These are phyloP conservation scores for Sternarchorhynchus goeldii DNA, from an alignment of 2,797 vertebrate genomes.

Conservation along the genomic window DNA sequence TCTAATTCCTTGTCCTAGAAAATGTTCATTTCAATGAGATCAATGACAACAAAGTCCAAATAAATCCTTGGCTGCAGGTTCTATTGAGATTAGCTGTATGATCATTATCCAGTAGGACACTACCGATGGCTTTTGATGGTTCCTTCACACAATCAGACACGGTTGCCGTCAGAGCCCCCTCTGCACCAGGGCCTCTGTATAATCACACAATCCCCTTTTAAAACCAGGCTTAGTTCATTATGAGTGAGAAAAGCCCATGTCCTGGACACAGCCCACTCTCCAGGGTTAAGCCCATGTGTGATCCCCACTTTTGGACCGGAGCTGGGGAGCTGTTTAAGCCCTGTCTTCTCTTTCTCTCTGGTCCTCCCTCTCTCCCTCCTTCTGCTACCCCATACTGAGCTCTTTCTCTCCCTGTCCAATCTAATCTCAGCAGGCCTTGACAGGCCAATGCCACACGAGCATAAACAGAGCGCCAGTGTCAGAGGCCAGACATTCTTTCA, in stretches of 20 bases:
- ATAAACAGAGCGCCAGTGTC: conserved; percentile 34
- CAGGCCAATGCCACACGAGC: conserved; percentile 38
- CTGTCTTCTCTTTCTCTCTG: conserved; percentile 28
- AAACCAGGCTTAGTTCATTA: conserved; percentile 58
- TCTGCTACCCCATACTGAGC: conserved; percentile 39
- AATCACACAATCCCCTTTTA: conserved; percentile 55
- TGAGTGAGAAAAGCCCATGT: conserved; percentile 52
- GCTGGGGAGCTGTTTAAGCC: conserved; percentile 41
- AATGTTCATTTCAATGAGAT: conserved; percentile 23
- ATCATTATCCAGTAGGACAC: conserved; percentile 43
- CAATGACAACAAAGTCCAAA: conserved; percentile 21
- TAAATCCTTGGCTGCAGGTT: conserved; percentile 23
- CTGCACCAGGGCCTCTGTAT: conserved; percentile 18
- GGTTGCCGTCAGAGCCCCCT: conserved; percentile 20
- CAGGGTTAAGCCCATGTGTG: conserved; percentile 49
- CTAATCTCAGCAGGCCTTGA: conserved; percentile 47
- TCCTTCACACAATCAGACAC: conserved; percentile 38
- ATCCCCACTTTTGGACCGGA: conserved; percentile 49
- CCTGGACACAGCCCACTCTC: conserved; percentile 41
- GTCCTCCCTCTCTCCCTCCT: conserved; percentile 17
- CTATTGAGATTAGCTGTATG: conserved; percentile 44
- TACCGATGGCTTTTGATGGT: conserved; percentile 53
- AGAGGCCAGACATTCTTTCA: conserved; percentile 41
- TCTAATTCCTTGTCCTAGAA: neutral
- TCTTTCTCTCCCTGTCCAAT: conserved; percentile 52